Evolutionary conservation across 2,113 vertebrate genomes (phyloP).

Genomic region (Microtus richardsoni): DNA sequence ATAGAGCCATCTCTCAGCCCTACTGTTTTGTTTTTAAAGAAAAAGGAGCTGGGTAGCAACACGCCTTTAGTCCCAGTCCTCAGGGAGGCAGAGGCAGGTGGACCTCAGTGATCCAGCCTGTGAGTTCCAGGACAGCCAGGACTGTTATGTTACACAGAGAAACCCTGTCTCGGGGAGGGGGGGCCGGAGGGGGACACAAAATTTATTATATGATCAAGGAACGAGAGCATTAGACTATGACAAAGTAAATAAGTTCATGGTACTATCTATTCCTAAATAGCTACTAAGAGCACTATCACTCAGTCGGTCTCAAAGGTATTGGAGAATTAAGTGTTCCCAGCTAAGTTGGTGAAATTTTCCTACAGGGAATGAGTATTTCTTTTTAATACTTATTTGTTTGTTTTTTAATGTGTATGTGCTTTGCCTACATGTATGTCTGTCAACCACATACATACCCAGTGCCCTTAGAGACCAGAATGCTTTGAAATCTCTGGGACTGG

Average conservation of each 20-base stretch:
- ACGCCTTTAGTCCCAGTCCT: too few species aligned
- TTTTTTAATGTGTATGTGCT: background rate
- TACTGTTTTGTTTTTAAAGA: background rate
- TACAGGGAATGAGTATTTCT: constrained; percentile 90
- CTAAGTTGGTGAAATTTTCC: background rate
- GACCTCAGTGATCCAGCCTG: too few species aligned
- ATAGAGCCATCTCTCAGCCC: background rate
- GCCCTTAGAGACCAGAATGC: background rate
- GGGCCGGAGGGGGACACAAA: background rate
- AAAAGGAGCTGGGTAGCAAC: background rate
- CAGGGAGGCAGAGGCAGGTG: too few species aligned
- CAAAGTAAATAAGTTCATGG: background rate
- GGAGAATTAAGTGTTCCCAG: constrained; percentile 22
- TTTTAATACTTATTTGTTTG: constrained; percentile 77
- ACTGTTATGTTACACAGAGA: too few species aligned
- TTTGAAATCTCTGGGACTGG: background rate
- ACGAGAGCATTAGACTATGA: background rate
- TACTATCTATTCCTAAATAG: constrained; percentile 44
- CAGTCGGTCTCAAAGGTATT: constrained; percentile 19
- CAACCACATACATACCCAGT: background rate
- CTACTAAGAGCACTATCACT: constrained; percentile 34
- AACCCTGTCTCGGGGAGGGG: too few species aligned
- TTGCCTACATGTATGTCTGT: background rate
- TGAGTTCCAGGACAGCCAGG: too few species aligned
- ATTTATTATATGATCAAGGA: background rate